A percentile compares a stretch with the other conserved stretches of the same genome.
Evolutionary conservation across 64 coral and sea anemone genomes (phyloP).

Genomic region (Actinia tenebrosa): DNA sequence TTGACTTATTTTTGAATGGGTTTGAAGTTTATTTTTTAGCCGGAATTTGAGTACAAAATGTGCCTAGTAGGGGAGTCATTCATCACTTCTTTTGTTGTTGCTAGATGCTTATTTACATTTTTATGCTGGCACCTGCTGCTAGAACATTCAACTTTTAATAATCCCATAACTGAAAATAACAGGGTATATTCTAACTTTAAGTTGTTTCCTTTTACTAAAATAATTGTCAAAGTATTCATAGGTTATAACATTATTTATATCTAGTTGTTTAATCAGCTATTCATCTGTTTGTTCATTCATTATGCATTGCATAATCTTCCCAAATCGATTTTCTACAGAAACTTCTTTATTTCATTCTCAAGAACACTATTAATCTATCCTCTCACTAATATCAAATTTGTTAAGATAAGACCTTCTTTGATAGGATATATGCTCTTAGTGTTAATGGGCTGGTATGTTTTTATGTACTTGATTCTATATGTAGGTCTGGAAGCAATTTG

Average conservation of each 20-base stretch:
- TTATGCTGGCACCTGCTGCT: slow-evolving; percentile 4
- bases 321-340: background rate
- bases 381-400: background rate
- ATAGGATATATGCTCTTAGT: no score
- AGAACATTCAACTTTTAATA: background rate
- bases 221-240: background rate
- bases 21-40: background rate
- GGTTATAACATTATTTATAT: background rate
- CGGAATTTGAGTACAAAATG: background rate
- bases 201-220: background rate
- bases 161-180: background rate
- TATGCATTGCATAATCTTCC: background rate
- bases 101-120: background rate
- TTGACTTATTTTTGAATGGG: background rate
- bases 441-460: no score
- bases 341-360: background rate
- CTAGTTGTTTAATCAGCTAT: background rate
- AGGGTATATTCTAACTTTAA: background rate
- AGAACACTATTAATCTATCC: background rate
- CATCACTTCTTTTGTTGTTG: background rate
- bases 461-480: no score
- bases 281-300: background rate
- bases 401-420: no score
- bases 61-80: background rate
- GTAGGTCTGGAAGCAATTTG: background rate